Conservation (phyloP, 2,113 vertebrate species). For the Tamias sibiricus region DNA sequence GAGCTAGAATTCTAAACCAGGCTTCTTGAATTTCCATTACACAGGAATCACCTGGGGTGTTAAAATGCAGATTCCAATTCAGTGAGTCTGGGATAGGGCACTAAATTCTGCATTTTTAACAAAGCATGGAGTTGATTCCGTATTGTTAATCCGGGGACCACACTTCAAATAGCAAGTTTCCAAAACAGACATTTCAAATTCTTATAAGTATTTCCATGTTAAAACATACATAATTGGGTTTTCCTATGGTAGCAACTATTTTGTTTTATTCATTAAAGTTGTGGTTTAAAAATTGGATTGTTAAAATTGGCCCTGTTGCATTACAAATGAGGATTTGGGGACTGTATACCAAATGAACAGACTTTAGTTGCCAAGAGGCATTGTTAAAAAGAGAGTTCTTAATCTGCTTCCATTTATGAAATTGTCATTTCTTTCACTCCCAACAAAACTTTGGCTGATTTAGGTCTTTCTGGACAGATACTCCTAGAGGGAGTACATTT, state of each 20-base stretch:
- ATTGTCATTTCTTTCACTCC: background rate
- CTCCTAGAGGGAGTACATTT: background rate
- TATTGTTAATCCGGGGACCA: background rate
- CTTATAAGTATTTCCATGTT: background rate
- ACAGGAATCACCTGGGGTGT: background rate
- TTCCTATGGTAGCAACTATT: background rate
- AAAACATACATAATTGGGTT: background rate
- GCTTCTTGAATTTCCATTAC: background rate
- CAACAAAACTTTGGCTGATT: background rate
- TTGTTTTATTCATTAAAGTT: slow-evolving; percentile 35
- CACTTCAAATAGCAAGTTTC: slow-evolving; percentile 6
- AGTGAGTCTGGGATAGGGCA: background rate
- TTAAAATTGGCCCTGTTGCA: background rate
- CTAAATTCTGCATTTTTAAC: background rate
- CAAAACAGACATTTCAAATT: slow-evolving; percentile 32
- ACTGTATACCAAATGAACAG: background rate
- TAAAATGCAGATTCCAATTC: slow-evolving; percentile 42
- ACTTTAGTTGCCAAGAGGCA: background rate
- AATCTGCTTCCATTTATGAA: slow-evolving; percentile 1
- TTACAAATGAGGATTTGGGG: slow-evolving; percentile 18
- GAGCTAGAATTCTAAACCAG: background rate
- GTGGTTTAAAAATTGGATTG: background rate
- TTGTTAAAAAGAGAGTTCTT: slow-evolving; percentile 30
- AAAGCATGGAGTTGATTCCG: background rate
- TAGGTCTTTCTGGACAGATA: background rate